Base-by-base conservation (phyloP, 2,797 vertebrate species). In the Sebastes vulpes region DNA sequence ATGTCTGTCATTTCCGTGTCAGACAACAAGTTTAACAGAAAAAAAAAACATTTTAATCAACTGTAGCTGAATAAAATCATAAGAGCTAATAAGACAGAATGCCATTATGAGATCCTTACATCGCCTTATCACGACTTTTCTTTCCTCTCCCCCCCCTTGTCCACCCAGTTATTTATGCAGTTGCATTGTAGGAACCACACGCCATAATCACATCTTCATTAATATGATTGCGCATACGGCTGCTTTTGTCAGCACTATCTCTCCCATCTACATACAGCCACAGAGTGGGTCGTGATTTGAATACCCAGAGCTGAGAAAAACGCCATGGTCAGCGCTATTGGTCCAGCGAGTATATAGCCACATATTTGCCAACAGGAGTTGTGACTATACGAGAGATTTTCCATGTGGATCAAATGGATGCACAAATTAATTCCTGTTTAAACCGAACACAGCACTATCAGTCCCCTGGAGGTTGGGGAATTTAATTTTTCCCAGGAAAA, bases 231-330 rank as follows among this genome's bases (percentile, higher is more conserved):
- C 11, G 28, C 75, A 78, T 72, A 79, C 48, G 56, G 72, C 87
- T 89, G 90, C 87, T 89, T 94, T 92, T 92, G 89, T 92, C 91
- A 93, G 93, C 91, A 85, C 75, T 83, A 92, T 95, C 90, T 82
- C 75, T 57, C 54, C 76, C 69, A 92, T 92, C 90, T 84, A 78
- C 52, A 79, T 72, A 61, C 61, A 85, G 77, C 73, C 79, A 72
- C 57, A 32, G 82, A 87, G 72, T 76, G 72, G 83, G 81, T 58
- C 21, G 25, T 74, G 89, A 90, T 86, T 81, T 83, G 85, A 92
- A 91, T 92, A 90, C 65, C 58, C 74, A 64, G 31, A 71, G 77
- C 61, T 58, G 70, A 77, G 75, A 78, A 89, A 48, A 89, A 70
- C 59, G 28, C 81, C 4, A 1, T 3, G 74, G 85, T 94, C 90